These are phyloP conservation scores for Ispidina lecontei DNA, from an alignment of 2,797 vertebrate genomes.

Conservation along the genomic window DNA sequence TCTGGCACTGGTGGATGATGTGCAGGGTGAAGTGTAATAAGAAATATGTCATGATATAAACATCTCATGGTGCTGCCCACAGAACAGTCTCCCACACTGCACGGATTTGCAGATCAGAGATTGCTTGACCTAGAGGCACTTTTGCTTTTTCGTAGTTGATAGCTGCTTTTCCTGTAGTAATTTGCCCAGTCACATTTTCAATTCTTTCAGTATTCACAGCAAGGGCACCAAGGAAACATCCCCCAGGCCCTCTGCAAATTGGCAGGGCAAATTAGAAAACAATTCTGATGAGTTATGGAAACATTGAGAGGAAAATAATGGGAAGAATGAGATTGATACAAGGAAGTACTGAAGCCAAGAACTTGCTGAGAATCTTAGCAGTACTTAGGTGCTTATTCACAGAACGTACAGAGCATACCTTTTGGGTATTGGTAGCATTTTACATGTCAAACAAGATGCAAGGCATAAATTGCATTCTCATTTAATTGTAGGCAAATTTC, in stretches of 20 bases:
- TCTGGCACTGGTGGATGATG: background rate
- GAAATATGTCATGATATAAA: background rate
- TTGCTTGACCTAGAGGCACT: background rate
- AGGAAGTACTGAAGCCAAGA: background rate
- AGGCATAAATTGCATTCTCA: background rate
- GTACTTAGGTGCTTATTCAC: background rate
- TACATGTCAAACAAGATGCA: background rate
- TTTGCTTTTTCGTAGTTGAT: background rate
- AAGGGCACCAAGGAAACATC: background rate
- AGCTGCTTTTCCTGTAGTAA: background rate
- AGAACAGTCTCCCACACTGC: background rate
- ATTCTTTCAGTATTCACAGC: background rate
- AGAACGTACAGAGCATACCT: background rate
- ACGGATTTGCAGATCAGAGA: background rate
- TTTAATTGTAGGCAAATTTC: background rate
- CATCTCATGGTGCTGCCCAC: accelerated
- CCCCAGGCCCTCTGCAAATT: background rate
- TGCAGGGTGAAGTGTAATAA: background rate
- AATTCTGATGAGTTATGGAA: background rate
- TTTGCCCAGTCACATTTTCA: background rate
- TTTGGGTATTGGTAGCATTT: background rate
- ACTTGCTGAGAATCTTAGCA: background rate
- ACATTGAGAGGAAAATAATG: background rate
- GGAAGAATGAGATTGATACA: background rate
- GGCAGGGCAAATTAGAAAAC: background rate